Percentiles rank a stretch among this genome's conserved stretches.
Evolutionary conservation across 2,797 vertebrate genomes (phyloP).

Genomic region (Holocentrus rufus): DNA sequence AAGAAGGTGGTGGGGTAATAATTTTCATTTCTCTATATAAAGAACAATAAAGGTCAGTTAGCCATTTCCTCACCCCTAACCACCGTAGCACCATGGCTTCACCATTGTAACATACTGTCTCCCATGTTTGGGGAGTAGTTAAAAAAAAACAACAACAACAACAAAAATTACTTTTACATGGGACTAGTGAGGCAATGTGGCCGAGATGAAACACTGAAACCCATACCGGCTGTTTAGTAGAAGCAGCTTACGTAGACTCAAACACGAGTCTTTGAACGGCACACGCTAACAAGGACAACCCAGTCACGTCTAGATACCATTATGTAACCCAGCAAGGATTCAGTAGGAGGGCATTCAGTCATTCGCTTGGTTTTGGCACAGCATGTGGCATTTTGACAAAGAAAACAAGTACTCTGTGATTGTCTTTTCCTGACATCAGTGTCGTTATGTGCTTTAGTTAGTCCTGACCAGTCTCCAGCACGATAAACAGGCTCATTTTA

Average conservation of each 20-base stretch:
- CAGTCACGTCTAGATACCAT: slow-evolving; percentile 23
- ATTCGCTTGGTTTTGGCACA: slow-evolving; percentile 76
- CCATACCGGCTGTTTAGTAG: slow-evolving; percentile 8
- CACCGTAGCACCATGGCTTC: slow-evolving; percentile 68
- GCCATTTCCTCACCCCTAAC: slow-evolving; percentile 17
- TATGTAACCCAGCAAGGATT: slow-evolving; percentile 40
- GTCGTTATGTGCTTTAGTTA: slow-evolving; percentile 61
- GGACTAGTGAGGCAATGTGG: slow-evolving; percentile 34
- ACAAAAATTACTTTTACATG: slow-evolving; percentile 1
- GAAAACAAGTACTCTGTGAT: slow-evolving; percentile 44
- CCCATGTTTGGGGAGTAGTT: slow-evolving; percentile 9
- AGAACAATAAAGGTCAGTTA: slow-evolving; percentile 40
- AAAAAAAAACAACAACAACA: neutral
- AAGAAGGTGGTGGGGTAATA: slow-evolving; percentile 36
- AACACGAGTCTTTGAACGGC: slow-evolving; percentile 13
- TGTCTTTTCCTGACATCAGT: slow-evolving; percentile 62
- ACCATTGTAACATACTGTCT: slow-evolving; percentile 34
- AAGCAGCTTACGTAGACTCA: slow-evolving; percentile 34
- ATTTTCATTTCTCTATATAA: slow-evolving; percentile 25
- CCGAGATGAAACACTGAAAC: slow-evolving; percentile 41
- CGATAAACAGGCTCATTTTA: slow-evolving; percentile 8
- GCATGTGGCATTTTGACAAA: slow-evolving; percentile 63
- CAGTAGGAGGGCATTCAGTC: slow-evolving; percentile 23
- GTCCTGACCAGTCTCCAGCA: slow-evolving; percentile 37
- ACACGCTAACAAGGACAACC: slow-evolving; percentile 31